These are phyloP conservation scores for Botia almorhae DNA, from an alignment of 2,797 vertebrate species.

Conservation along the genomic window DNA sequence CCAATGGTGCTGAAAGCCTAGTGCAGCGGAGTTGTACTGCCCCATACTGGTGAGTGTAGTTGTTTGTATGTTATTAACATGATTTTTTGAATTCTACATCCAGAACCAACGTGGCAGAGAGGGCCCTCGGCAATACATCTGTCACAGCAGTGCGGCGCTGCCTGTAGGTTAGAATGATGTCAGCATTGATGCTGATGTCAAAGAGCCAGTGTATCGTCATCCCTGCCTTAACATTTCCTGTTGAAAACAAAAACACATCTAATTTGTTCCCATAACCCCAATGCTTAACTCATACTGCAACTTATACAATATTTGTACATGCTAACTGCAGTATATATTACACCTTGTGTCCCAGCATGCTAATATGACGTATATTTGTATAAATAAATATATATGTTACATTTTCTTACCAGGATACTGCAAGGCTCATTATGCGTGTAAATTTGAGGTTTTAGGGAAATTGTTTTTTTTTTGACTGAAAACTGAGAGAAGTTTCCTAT, in stretches of 20 bases:
- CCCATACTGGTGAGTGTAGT: not conserved
- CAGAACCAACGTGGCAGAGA: not conserved
- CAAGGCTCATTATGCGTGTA: slow-evolving; percentile 53
- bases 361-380: not conserved
- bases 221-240: too few relatives aligned
- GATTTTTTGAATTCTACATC: slow-evolving; percentile 7
- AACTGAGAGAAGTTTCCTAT: not conserved
- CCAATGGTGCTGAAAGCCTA: not conserved
- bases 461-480: slow-evolving; percentile 28
- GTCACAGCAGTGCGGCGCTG: slow-evolving; percentile 12
- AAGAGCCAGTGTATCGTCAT: not conserved
- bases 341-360: not conserved
- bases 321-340: not conserved
- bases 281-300: not conserved
- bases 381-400: too few relatives aligned
- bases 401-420: slow-evolving; percentile 9
- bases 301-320: not conserved
- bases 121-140: slow-evolving; percentile 21
- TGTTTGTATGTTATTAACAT: not conserved
- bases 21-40: not conserved
- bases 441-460: slow-evolving; percentile 49
- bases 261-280: not conserved
- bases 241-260: not conserved
- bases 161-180: slow-evolving; percentile 25
- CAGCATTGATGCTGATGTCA: slow-evolving; percentile 12